phyloP scores from a whole-genome alignment of 2,797 vertebrate species.

The Molossus alvarezi region DNA sequence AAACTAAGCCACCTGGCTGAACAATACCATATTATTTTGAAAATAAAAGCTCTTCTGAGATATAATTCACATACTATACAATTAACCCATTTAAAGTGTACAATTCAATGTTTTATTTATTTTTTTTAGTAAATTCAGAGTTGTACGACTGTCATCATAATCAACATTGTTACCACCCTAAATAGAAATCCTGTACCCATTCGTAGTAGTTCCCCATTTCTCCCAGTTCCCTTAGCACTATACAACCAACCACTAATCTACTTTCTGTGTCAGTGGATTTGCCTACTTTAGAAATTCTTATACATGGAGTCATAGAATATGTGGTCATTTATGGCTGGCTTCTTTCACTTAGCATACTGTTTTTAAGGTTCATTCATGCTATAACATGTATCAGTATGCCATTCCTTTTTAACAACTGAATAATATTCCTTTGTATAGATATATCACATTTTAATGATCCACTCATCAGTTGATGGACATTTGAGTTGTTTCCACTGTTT shows the following conservation, averaged over 20 bases:
- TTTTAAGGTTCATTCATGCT: not conserved
- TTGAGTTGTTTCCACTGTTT: not conserved
- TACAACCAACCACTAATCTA: not conserved
- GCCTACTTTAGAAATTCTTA: not conserved
- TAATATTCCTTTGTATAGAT: not conserved
- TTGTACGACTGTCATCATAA: not conserved
- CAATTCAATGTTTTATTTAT: no score
- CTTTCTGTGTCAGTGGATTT: not conserved
- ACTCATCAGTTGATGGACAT: not conserved
- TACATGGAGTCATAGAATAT: not conserved
- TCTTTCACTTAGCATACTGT: not conserved
- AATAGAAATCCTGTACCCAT: not conserved
- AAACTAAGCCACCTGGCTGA: not conserved
- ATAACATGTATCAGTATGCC: not conserved
- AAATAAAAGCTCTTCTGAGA: no score
- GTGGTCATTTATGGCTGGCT: not conserved
- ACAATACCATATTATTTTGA: no score
- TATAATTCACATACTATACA: no score
- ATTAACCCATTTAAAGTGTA: no score
- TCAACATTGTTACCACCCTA: not conserved
- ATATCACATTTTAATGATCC: not conserved
- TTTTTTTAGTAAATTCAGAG: not conserved
- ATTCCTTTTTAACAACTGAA: conserved; percentile 15
- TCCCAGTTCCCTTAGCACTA: rapidly evolving
- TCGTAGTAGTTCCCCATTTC: not conserved